These are phyloP conservation scores for Phlogophora meticulosa DNA, from an alignment of 2,888 invertebrate species.

Conservation along the genomic window DNA sequence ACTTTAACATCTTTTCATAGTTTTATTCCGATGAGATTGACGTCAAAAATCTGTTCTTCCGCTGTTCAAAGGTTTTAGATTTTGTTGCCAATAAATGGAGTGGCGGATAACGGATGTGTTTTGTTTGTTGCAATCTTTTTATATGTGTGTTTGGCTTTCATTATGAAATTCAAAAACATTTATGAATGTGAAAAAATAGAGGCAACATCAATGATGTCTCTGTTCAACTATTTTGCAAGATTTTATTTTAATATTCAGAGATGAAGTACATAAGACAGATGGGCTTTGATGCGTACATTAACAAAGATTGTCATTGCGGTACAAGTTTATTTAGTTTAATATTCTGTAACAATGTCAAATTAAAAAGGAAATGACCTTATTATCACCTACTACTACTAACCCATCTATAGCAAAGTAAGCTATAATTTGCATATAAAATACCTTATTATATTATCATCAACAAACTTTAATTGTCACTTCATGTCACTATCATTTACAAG, in stretches of 20 bases:
- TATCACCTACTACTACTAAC: constrained; percentile 16
- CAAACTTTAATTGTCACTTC: constrained; percentile 40
- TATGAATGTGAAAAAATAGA: constrained; percentile 4
- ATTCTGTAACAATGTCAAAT: constrained; percentile 12
- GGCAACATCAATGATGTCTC: constrained; percentile 24
- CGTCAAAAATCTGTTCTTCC: constrained; percentile 53
- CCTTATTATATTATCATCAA: constrained; percentile 17
- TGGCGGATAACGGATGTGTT: constrained; percentile 6
- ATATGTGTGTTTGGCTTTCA: constrained; percentile 3
- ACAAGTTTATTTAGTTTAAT: constrained; percentile 26
- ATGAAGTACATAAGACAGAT: constrained; percentile 11
- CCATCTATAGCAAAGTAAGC: no score
- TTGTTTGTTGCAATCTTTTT: constrained; percentile 26
- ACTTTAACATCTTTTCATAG: constrained; percentile 66
- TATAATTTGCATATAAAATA: constrained; percentile 21
- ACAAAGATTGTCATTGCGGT: constrained; percentile 57
- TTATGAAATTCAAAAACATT: constrained; percentile 5
- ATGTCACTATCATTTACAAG: constrained; percentile 48
- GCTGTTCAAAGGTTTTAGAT: constrained; percentile 28
- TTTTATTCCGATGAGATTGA: constrained; percentile 60
- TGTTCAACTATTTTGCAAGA: constrained; percentile 2
- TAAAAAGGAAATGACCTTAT: constrained; percentile 23
- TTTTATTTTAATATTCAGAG: constrained; percentile 9
- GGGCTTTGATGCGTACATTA: constrained; percentile 3
- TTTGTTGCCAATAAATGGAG: constrained; percentile 17